These are phyloP conservation scores for Nicator chloris DNA, from an alignment of 2,113 vertebrate species.

Conservation along the genomic window DNA sequence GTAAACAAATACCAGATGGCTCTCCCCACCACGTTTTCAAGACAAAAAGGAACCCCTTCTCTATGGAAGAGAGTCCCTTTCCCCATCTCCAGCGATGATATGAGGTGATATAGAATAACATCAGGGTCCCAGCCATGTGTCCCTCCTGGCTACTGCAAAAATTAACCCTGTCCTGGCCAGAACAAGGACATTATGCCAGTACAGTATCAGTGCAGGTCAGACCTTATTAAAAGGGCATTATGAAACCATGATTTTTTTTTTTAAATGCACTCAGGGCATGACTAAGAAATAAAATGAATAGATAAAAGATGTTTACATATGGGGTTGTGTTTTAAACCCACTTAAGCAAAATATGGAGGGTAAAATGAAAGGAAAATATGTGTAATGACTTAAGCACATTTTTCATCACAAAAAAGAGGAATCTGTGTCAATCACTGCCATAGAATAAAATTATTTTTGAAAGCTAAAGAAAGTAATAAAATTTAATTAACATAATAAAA, in stretches of 20 bases:
- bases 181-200: neutral
- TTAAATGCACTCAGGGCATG: neutral
- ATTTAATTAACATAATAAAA: neutral
- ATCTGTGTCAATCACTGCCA: neutral
- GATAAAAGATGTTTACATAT: neutral
- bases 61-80: neutral
- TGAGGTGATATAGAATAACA: too few relatives aligned
- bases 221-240: neutral
- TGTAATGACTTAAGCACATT: neutral
- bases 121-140: neutral
- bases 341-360: neutral
- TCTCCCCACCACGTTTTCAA: neutral
- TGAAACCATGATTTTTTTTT: neutral
- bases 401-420: neutral
- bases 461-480: neutral
- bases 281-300: neutral
- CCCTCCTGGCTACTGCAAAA: neutral
- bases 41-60: neutral
- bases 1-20: neutral
- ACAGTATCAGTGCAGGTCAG: neutral
- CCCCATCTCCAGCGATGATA: fast-evolving
- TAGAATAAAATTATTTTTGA: neutral
- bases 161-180: too few relatives aligned
- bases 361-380: neutral
- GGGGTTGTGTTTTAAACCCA: neutral